Evolutionary conservation across 2,888 invertebrate species (phyloP), one percentile per base, ranked within the genome.

Genomic region (Eristalinus sepulchralis): DNA sequence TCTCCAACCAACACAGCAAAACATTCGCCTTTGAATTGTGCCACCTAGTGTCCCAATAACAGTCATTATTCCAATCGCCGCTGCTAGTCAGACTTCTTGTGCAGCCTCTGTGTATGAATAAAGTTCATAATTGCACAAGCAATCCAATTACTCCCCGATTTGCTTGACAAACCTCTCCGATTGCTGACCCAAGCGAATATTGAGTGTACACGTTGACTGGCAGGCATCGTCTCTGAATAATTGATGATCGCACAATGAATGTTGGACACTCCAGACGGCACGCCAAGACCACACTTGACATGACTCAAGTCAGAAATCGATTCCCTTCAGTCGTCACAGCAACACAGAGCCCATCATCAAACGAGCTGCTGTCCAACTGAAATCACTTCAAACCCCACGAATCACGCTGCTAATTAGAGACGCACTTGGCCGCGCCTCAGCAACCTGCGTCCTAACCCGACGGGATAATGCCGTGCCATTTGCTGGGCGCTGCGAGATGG

Each of bases 401-500:
- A 72, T 72, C 33, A 53, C 66, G 39, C 20, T 75, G 57, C 13
- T 66, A 47, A 75, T 66, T 66, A 57, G 39, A 59, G 22, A 60
- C 59, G 60, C 60, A 76, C 59, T 68, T 47, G 17, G 60, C 33
- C 67, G 53, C 39, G 60, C 60, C 47, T 33, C 39, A 39, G 22
- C 33, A 17, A 33, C 53, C 17, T 33, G n/a, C 33, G 4, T 60
- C 67, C 47, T 59, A 57, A 66, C 36, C 70, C 33, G 31, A 63
- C 17, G 31, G 59, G 55, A 78, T 78, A 70, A 70, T 70, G 31
- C 11, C 70, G 34, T 70, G 62, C 31, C 77, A 70, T 78, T 70
- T 55, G 77, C 24, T 63, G 4, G 31, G 6, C 62, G 57, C 24
- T 63, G 4, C 22, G 6, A 53, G 57, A 63, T 57, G 63, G 70